These are phyloP conservation scores for Meriones psammophilus DNA, from an alignment of 2,797 vertebrate species.

Conservation along the genomic window DNA sequence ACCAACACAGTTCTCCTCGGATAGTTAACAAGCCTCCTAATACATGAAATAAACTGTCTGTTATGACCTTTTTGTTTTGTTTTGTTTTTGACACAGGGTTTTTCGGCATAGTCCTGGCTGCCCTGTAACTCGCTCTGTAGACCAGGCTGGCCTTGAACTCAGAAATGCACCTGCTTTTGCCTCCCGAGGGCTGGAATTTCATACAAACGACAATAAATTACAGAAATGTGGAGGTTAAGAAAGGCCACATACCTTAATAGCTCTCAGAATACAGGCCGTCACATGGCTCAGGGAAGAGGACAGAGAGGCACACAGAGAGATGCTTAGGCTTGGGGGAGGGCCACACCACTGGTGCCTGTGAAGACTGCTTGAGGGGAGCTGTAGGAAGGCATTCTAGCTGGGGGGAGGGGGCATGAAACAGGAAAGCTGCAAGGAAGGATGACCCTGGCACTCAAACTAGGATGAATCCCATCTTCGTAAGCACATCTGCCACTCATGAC, in stretches of 20 bases:
- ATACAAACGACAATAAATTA: constrained; percentile 2
- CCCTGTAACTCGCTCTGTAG: not conserved
- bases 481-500: constrained; percentile 42
- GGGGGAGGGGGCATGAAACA: not conserved
- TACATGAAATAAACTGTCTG: constrained; percentile 33
- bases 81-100: not conserved
- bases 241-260: constrained; percentile 1
- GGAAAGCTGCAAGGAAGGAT: not conserved
- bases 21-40: not conserved
- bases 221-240: not conserved
- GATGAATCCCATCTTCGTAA: not conserved
- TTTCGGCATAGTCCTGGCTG: not conserved
- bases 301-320: not conserved
- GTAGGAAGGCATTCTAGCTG: not conserved
- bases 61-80: not conserved
- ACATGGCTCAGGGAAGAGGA: not conserved
- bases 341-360: not conserved
- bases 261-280: not conserved
- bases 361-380: not conserved
- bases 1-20: not conserved
- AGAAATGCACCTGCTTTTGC: no score
- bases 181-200: not conserved
- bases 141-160: no score
- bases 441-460: not conserved
- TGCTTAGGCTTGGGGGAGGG: not conserved